Evolutionary conservation across 2,888 invertebrate genomes (phyloP).

Genomic region (Cephus rjabovi): DNA sequence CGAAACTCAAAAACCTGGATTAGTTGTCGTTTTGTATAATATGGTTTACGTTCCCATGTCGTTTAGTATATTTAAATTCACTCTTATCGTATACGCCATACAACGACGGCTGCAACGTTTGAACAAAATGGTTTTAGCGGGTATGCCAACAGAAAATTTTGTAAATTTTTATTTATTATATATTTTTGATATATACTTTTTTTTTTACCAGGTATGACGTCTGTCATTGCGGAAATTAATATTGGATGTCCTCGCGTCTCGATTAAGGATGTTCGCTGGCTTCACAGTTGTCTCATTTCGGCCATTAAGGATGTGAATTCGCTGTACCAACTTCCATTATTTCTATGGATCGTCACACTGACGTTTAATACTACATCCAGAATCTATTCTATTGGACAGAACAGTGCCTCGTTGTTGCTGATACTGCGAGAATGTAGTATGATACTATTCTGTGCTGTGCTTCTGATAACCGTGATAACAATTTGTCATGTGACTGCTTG

Average conservation of each 20-base stretch:
- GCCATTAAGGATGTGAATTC: not conserved
- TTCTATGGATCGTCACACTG: not conserved
- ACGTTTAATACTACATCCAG: not conserved
- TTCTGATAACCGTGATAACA: not conserved
- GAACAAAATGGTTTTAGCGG: not conserved
- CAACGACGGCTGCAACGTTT: not conserved
- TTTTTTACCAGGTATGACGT: not conserved
- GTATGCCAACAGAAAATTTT: not conserved
- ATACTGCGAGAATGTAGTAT: not conserved
- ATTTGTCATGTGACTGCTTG: not conserved
- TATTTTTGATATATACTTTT: no score
- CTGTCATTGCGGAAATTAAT: not conserved
- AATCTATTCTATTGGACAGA: not conserved
- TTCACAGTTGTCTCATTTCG: not conserved
- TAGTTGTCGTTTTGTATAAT: not conserved
- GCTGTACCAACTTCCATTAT: not conserved
- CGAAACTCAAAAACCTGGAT: not conserved
- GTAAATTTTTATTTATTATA: not conserved
- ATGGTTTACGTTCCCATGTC: not conserved
- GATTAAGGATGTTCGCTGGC: not conserved
- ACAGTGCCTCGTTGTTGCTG: not conserved
- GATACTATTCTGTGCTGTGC: not conserved
- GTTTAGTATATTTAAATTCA: not conserved
- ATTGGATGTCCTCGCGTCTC: not conserved
- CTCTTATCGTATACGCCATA: not conserved